phyloP scores from a whole-genome alignment of 2,797 vertebrate species.

The Myoxocephalus aenaeus region DNA sequence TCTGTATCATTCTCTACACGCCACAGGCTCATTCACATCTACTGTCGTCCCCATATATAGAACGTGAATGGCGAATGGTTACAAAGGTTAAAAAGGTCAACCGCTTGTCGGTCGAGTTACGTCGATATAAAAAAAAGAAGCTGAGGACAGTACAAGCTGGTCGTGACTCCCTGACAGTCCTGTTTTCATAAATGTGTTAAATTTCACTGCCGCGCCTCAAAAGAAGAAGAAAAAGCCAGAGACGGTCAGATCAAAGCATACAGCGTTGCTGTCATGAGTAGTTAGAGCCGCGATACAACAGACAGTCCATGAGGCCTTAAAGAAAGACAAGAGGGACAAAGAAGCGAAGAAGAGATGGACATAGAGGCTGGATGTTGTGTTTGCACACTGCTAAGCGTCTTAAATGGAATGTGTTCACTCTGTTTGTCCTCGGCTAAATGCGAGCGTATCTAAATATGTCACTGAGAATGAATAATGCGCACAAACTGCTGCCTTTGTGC shows the following conservation, averaged over 20 bases:
- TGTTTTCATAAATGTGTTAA: constrained; percentile 50
- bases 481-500: constrained; percentile 60
- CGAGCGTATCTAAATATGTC: constrained; percentile 63
- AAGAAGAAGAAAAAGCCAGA: constrained; percentile 52
- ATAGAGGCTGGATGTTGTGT: constrained; percentile 39
- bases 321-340: constrained; percentile 30
- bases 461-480: constrained; percentile 48
- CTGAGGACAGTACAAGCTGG: constrained; percentile 3
- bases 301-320: constrained; percentile 49
- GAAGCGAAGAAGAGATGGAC: constrained; percentile 18
- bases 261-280: constrained; percentile 59
- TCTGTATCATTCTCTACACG: constrained; percentile 26
- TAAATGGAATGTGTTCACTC: constrained; percentile 52
- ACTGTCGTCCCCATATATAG: constrained; percentile 10
- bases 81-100: constrained; percentile 41
- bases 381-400: constrained; percentile 52
- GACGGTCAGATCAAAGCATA: constrained; percentile 69
- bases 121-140: constrained; percentile 15
- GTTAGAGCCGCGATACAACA: constrained; percentile 53
- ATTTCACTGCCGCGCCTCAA: constrained; percentile 42
- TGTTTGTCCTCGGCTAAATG: constrained; percentile 63
- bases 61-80: constrained; percentile 32
- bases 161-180: constrained; percentile 5
- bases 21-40: background rate
- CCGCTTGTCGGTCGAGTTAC: constrained; percentile 8